phyloP scores from a whole-genome alignment of 2,888 invertebrate species.

The Homarus gammarus region DNA sequence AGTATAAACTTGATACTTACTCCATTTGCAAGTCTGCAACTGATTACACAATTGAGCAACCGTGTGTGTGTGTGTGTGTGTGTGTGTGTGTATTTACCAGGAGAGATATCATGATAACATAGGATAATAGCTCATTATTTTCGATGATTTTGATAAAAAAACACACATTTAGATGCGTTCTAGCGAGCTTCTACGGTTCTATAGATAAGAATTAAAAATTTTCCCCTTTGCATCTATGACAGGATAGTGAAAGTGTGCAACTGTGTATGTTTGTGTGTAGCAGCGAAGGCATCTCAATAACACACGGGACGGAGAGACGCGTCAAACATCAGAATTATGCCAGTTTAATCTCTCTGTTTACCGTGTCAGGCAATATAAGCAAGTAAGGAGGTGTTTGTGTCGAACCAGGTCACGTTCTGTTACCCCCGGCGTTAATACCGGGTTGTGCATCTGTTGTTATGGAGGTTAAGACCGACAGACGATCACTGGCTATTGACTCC shows the following conservation, averaged over 20 bases:
- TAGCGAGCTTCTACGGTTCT: background rate
- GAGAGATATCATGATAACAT: background rate
- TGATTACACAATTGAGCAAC: conserved; percentile 27
- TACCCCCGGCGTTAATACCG: background rate
- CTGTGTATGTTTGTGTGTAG: background rate
- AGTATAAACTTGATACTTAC: background rate
- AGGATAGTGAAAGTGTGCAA: no score
- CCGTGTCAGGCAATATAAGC: background rate
- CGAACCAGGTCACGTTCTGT: background rate
- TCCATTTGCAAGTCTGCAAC: conserved; percentile 43
- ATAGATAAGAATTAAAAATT: background rate
- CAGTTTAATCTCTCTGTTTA: background rate
- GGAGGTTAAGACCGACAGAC: background rate
- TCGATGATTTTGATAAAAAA: no score
- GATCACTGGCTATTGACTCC: background rate
- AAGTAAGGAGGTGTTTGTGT: background rate
- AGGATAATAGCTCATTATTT: no score
- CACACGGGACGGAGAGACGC: background rate
- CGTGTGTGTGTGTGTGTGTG: background rate
- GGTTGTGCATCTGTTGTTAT: background rate
- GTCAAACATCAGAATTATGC: background rate
- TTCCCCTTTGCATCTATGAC: conserved; percentile 41
- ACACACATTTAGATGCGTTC: conserved; percentile 48
- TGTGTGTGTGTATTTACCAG: background rate
- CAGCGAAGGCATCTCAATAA: background rate